phyloP scores from a whole-genome alignment of 1,140 invertebrate species.

The Nebria ingens region DNA sequence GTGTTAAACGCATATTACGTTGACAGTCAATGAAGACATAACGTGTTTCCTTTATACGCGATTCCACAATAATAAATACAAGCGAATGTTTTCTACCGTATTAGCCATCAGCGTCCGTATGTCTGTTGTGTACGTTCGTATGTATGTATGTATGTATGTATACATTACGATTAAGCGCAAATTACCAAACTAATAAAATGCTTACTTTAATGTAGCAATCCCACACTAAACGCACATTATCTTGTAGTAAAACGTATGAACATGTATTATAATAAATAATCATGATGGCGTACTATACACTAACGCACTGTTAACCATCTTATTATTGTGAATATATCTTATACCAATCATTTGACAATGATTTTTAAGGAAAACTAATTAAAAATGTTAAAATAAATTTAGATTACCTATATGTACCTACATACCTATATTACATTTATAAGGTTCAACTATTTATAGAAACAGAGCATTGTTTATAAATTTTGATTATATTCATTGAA shows the following conservation, averaged over 20 bases:
- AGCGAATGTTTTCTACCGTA: constrained; percentile 4
- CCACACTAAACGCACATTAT: constrained; percentile 4
- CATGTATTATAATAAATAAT: constrained; percentile 3
- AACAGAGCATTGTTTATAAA: no score
- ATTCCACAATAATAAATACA: constrained; percentile 2
- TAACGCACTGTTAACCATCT: no score
- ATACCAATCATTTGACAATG: background rate
- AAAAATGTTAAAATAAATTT: no score
- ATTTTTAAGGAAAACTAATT: background rate
- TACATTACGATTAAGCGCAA: constrained; percentile 5
- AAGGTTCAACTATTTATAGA: no score
- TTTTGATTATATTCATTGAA: background rate
- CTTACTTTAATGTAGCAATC: background rate
- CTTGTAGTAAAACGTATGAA: constrained; percentile 6
- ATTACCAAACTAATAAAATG: constrained; percentile 9
- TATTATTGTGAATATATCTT: no score
- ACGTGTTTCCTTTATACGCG: background rate
- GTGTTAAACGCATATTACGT: no score
- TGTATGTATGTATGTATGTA: no score
- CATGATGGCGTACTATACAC: background rate
- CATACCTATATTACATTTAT: no score
- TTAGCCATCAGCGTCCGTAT: background rate
- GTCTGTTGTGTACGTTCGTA: no score
- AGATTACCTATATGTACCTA: no score
- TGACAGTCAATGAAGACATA: background rate